These are phyloP conservation scores for Pinna nobilis DNA, from an alignment of 1,140 invertebrate genomes.

Conservation along the genomic window DNA sequence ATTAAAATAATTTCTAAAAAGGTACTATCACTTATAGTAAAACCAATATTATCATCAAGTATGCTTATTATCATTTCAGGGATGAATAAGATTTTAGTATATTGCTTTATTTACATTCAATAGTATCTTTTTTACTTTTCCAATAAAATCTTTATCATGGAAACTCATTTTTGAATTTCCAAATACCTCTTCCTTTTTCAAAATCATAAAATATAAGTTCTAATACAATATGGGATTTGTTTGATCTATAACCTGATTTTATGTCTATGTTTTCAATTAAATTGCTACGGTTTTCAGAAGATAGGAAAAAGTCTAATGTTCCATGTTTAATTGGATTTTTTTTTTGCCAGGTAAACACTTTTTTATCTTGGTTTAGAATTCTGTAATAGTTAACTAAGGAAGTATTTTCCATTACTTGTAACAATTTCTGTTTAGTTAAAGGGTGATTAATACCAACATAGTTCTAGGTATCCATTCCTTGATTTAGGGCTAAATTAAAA, in stretches of 20 bases:
- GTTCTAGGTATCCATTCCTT: slow-evolving; percentile 12
- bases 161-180: slow-evolving; percentile 10
- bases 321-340: background rate
- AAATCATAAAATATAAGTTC: slow-evolving; percentile 2
- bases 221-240: slow-evolving; percentile 1
- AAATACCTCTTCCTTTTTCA: background rate
- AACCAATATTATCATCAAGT: background rate
- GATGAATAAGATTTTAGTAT: background rate
- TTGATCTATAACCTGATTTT: background rate
- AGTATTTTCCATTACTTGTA: slow-evolving; percentile 20
- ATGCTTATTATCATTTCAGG: background rate
- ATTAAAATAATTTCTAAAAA: background rate
- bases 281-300: background rate
- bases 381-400: slow-evolving; percentile 17
- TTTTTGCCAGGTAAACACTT: slow-evolving; percentile 5
- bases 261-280: background rate
- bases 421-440: slow-evolving; percentile 3
- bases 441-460: slow-evolving; percentile 30
- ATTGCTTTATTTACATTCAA: background rate
- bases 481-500: slow-evolving; percentile 17
- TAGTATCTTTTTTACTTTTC: background rate
- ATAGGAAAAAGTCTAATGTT: slow-evolving; percentile 1
- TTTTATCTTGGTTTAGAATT: slow-evolving; percentile 1
- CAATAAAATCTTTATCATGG: background rate
- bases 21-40: no score